Evolutionary conservation across 2,113 vertebrate genomes (phyloP).

Genomic region (Litocranius walleri): DNA sequence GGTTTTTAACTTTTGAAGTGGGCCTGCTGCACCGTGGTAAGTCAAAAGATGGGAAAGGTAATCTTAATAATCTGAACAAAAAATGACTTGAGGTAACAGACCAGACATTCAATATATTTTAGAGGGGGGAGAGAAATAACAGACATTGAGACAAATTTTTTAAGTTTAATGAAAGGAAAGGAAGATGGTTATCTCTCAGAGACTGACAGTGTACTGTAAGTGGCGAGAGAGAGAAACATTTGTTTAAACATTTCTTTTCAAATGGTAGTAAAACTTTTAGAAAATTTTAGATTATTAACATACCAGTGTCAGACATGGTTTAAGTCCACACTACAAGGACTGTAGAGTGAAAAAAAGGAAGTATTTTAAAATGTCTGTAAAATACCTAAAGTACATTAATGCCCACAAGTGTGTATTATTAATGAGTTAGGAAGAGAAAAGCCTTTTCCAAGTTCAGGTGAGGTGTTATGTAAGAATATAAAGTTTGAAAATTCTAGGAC

Average conservation of each 20-base stretch:
- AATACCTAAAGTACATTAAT: neutral
- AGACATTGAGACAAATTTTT: neutral
- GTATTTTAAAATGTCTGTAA: neutral
- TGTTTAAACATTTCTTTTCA: neutral
- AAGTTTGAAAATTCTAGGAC: neutral
- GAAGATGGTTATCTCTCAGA: neutral
- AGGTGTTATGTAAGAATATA: neutral
- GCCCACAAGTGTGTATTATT: neutral
- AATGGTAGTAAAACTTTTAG: neutral
- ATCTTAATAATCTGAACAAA: neutral
- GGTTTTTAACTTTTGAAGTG: neutral
- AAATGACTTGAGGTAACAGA: neutral
- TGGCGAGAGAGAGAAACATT: neutral
- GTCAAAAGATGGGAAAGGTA: neutral
- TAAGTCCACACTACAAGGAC: neutral
- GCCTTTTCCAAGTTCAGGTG: neutral
- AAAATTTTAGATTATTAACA: neutral
- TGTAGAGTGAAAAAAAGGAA: neutral
- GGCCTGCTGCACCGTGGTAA: neutral
- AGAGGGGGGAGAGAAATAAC: neutral
- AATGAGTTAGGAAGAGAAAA: neutral
- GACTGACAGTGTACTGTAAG: neutral
- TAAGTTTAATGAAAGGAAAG: neutral
- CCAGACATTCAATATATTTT: neutral
- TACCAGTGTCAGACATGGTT: neutral